A percentile compares a stretch with the other conserved stretches of the same genome.
Evolutionary conservation across 1,140 invertebrate genomes (phyloP).

Genomic region (Pomacea maculata): DNA sequence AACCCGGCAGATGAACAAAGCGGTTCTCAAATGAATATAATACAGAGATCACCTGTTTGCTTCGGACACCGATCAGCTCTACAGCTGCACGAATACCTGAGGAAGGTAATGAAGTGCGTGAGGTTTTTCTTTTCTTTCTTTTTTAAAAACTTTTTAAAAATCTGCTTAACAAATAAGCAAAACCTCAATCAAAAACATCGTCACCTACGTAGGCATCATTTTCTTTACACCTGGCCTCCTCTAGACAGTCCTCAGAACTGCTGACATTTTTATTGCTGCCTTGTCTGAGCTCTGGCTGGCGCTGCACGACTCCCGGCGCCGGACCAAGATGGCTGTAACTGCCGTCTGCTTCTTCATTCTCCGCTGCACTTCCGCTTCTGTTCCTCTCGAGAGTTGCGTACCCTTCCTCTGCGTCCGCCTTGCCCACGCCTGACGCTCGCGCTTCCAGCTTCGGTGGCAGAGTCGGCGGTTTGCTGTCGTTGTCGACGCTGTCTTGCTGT

Average conservation of each 20-base stretch:
- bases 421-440: not conserved
- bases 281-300: not conserved
- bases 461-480: not conserved
- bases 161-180: too few species aligned
- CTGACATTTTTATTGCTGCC: not conserved
- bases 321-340: slow-evolving; percentile 10
- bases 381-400: not conserved
- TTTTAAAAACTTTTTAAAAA: too few species aligned
- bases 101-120: too few species aligned
- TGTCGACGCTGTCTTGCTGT: not conserved
- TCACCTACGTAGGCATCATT: slow-evolving; percentile 4
- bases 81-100: too few species aligned
- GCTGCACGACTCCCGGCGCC: not conserved
- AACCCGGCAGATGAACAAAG: too few species aligned
- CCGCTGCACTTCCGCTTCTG: not conserved
- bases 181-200: not conserved
- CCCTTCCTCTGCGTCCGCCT: not conserved
- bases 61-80: too few species aligned
- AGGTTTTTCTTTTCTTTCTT: too few species aligned
- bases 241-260: not conserved
- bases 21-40: too few species aligned
- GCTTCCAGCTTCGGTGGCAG: not conserved
- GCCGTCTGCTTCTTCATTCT: not conserved
- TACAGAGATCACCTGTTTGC: too few species aligned
- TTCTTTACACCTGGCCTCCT: slow-evolving; percentile 6